A percentile compares a stretch with the other conserved stretches of the same genome.
Conservation (phyloP, 1,140 invertebrate genomes). For the Pentalonia nigronervosa region DNA sequence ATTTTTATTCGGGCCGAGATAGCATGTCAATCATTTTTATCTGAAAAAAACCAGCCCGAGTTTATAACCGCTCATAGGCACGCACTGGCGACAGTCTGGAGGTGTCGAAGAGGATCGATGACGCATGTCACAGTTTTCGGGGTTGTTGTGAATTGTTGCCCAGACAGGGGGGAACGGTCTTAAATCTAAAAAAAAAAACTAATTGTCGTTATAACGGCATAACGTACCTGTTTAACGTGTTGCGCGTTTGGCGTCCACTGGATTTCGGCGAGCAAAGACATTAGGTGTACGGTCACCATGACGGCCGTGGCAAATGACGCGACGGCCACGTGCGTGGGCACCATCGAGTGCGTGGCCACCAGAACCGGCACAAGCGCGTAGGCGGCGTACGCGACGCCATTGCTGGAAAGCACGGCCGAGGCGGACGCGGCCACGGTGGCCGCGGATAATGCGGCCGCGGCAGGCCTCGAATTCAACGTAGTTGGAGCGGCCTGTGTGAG, state of each 20-base stretch:
- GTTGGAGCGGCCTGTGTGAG: conserved; percentile 66
- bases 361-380: conserved; percentile 73
- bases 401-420: conserved; percentile 65
- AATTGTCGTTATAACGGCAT: neutral
- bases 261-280: conserved; percentile 64
- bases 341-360: conserved; percentile 75
- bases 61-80: neutral
- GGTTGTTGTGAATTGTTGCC: too few species aligned
- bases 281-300: conserved; percentile 70
- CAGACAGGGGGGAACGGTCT: too few species aligned
- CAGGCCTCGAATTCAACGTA: conserved; percentile 66
- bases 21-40: too few species aligned
- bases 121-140: neutral
- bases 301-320: conserved; percentile 69
- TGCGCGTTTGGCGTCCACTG: conserved; percentile 64
- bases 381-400: conserved; percentile 69
- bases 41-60: too few species aligned
- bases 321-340: conserved; percentile 72
- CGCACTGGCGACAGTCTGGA: neutral
- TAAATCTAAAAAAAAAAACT: neutral
- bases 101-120: neutral
- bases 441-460: conserved; percentile 67
- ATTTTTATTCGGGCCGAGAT: too few species aligned
- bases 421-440: conserved; percentile 66
- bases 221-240: conserved; percentile 67